Evolutionary conservation across 2,888 invertebrate species (phyloP), one percentile per base, ranked within the genome.

Genomic region (Meteorus colon): DNA sequence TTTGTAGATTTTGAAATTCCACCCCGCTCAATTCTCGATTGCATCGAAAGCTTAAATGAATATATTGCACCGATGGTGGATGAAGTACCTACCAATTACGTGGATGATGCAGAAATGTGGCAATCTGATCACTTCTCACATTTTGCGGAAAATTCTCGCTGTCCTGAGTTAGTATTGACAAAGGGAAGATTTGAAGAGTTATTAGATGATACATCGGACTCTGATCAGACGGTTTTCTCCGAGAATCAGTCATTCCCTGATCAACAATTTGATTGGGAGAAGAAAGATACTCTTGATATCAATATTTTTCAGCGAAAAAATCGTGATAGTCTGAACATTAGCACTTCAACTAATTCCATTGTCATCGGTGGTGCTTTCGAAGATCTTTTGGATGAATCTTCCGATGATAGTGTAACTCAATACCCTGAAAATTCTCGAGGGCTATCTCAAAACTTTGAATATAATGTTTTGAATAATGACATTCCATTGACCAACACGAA

Each of bases 1-100:
- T 78, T 86, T n/a, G 65, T 70, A 0, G 68, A 84, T 37, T 86
- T 85, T 62, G 51, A 78, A 19, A 41, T 85, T 19, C 88, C 88
- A 19, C 69, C 82, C 69, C n/a, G 81, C 8, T 19, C 74, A 51
- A 74, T 81, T 59, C 80, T 87, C 31, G 76, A 85, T 29, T 83
- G 81, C 41, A 74, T 87, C 14, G 73, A 60, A 34, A 66, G 77
- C 16, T 60, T 85, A 41, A 63, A 76, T 2, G 72, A 75, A 6
- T 77, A 68, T 65, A 67, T 76, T 8, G 68, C 62, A 12, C 41
- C 73, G 14, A 34, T 51, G 29, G 10, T 37, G 2, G 31, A 73
- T 8, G 59, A 77, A 16, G 24, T 60, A 8, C 29, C 78, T 19
- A 74, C 76, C 70, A 66, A 59, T 8, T 48, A 78, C 5, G 16